These are phyloP conservation scores for Chaitophorus viminalis DNA, from an alignment of 2,888 invertebrate species.

Conservation along the genomic window DNA sequence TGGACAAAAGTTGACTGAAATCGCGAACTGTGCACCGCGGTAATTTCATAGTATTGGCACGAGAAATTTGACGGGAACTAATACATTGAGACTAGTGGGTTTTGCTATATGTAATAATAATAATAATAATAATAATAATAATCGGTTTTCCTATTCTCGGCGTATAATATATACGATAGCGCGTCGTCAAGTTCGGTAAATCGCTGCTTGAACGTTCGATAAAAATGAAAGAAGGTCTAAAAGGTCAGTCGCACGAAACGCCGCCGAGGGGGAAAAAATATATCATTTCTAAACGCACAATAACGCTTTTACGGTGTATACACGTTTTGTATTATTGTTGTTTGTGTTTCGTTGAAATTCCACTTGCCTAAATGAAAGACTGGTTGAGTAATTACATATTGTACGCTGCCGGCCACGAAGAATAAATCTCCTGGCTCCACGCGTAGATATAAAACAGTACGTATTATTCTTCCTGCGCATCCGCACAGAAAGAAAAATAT, in stretches of 20 bases:
- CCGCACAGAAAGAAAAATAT: slow-evolving; percentile 1
- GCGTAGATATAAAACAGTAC: slow-evolving; percentile 20
- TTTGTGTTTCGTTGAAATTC: not conserved
- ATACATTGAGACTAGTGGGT: not conserved
- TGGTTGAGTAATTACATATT: slow-evolving; percentile 26
- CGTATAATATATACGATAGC: not conserved
- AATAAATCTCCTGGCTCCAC: slow-evolving; percentile 5
- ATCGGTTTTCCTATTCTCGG: too few species aligned
- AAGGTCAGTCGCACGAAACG: not conserved
- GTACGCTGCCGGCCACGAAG: slow-evolving; percentile 11
- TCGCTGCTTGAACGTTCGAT: not conserved
- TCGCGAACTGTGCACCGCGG: too few species aligned
- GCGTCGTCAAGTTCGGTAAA: not conserved
- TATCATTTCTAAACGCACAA: slow-evolving; percentile 7
- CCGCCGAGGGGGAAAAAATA: not conserved
- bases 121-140: too few species aligned
- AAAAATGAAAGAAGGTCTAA: not conserved
- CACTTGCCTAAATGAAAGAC: slow-evolving; percentile 44
- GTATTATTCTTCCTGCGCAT: not conserved
- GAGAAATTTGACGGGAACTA: not conserved
- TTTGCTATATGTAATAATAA: too few species aligned
- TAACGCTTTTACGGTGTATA: not conserved
- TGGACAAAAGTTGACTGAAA: not conserved
- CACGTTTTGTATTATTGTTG: not conserved
- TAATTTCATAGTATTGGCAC: not conserved